These are phyloP conservation scores for Dolichotis patagonum DNA, from an alignment of 2,113 vertebrate genomes.

Conservation along the genomic window DNA sequence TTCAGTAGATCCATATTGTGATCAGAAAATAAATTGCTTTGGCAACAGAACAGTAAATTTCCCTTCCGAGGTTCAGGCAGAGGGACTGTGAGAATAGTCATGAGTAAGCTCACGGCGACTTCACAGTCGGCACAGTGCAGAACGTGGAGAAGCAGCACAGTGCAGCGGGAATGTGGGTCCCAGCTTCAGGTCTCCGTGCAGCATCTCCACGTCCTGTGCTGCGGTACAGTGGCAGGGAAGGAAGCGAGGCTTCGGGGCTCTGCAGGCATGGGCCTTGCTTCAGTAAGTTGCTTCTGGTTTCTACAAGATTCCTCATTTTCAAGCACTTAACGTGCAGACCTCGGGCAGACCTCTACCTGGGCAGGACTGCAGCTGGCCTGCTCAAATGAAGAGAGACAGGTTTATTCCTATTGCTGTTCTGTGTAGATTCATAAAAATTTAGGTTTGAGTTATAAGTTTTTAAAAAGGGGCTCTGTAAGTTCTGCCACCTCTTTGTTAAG, in stretches of 20 bases:
- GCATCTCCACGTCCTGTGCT: neutral
- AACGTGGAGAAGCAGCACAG: neutral
- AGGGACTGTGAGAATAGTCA: neutral
- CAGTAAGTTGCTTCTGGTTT: neutral
- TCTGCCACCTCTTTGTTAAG: neutral
- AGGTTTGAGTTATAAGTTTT: neutral
- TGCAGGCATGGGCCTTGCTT: neutral
- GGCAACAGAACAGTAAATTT: neutral
- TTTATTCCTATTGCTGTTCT: neutral
- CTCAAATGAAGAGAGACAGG: neutral
- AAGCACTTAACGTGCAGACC: neutral
- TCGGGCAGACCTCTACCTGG: neutral
- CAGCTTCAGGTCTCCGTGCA: accelerated
- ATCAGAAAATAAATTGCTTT: neutral
- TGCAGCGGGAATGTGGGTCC: too few species aligned
- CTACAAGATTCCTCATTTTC: neutral
- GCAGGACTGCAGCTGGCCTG: neutral
- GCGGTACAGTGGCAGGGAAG: neutral
- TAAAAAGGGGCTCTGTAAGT: neutral
- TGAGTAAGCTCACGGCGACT: neutral
- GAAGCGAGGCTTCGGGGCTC: neutral
- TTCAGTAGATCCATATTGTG: neutral
- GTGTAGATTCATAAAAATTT: neutral
- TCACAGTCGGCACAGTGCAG: neutral
- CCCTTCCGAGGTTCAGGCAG: neutral